phyloP scores from a whole-genome alignment of 2,113 vertebrate genomes.

The Daubentonia madagascariensis region DNA sequence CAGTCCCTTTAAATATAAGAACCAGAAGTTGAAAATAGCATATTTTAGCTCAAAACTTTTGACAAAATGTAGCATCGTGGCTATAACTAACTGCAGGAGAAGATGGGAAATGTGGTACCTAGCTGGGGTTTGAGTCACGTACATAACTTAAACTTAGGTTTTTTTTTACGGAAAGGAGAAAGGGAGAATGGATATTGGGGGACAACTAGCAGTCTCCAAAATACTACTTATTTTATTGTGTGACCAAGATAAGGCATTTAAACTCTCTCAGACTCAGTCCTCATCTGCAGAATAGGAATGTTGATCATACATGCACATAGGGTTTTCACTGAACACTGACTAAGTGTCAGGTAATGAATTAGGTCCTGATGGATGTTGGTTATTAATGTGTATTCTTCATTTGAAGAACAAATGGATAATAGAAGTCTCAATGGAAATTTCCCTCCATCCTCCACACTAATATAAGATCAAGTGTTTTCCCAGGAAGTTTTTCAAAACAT shows the following conservation, averaged over 20 bases:
- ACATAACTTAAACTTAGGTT: background rate
- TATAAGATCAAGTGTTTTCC: background rate
- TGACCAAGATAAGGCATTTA: background rate
- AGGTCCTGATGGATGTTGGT: background rate
- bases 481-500: background rate
- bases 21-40: background rate
- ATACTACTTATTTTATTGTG: background rate
- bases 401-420: background rate
- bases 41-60: background rate
- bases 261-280: background rate
- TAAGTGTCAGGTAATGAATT: background rate
- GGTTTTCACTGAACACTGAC: background rate
- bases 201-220: background rate
- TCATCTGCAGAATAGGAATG: background rate
- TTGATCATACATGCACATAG: background rate
- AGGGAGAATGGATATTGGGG: background rate
- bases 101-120: background rate
- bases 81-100: background rate
- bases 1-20: background rate
- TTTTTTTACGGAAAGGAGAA: background rate
- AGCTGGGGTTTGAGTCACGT: background rate
- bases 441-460: background rate
- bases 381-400: background rate
- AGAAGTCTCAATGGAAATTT: background rate
- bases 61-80: background rate